Conservation (phyloP, 1,140 invertebrate genomes). For the Rhagoletis zephyria region DNA sequence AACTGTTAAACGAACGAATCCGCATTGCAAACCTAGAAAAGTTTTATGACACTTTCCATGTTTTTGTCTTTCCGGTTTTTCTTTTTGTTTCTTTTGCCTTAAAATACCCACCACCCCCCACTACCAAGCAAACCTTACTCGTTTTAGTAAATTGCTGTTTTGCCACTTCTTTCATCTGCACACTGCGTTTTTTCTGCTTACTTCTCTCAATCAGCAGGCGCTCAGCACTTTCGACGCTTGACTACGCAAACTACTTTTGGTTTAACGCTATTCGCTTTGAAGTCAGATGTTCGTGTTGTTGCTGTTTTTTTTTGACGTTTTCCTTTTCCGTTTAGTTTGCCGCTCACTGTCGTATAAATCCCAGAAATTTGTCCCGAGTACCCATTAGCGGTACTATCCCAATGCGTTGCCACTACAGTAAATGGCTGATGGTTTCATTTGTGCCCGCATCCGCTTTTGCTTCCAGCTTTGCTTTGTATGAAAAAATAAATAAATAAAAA, state of each 20-base stretch:
- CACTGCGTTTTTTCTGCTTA: not conserved
- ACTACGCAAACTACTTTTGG: constrained; percentile 1
- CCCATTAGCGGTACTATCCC: not conserved
- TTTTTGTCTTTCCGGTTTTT: not conserved
- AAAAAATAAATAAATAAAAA: not conserved
- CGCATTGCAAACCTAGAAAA: constrained; percentile 17
- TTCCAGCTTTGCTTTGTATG: not conserved
- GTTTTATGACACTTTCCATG: constrained; percentile 22
- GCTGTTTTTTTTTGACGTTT: not conserved
- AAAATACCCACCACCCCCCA: not conserved
- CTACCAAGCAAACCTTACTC: not conserved
- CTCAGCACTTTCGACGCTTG: constrained; percentile 6
- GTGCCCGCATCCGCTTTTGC: not conserved
- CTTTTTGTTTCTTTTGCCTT: not conserved
- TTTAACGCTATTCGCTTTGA: constrained; percentile 1
- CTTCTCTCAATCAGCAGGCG: constrained; percentile 19
- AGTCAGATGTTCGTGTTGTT: not conserved
- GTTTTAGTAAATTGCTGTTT: not conserved
- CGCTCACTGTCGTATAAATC: not conserved
- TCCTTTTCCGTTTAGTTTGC: not conserved
- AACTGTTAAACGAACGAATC: not conserved
- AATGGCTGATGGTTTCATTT: not conserved
- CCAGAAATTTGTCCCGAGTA: not conserved
- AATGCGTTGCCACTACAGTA: not conserved
- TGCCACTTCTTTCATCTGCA: not conserved